These are phyloP conservation scores for Stegophylla sp. DNA, from an alignment of 2,888 invertebrate species.

Conservation along the genomic window DNA sequence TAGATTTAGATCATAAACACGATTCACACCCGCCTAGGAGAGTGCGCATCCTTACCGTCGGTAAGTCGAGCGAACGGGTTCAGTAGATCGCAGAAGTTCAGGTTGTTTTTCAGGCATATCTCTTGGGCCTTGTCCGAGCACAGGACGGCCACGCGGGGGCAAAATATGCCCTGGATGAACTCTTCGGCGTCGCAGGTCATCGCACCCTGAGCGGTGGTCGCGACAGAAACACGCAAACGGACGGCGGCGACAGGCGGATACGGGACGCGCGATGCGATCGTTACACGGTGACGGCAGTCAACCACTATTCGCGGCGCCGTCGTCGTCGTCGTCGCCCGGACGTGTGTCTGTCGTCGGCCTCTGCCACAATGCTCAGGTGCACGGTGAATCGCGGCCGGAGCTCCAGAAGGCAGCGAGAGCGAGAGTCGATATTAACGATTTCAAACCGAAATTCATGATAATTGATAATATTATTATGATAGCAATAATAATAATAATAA, in stretches of 20 bases:
- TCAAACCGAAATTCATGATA: neutral
- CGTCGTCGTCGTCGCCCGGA: neutral
- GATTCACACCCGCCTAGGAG: neutral
- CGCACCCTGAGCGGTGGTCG: neutral
- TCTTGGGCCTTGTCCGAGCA: constrained; percentile 83
- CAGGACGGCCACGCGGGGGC: constrained; percentile 85
- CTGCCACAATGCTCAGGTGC: too few relatives aligned
- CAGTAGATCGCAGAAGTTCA: constrained; percentile 86
- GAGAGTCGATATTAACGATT: neutral
- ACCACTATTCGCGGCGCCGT: neutral
- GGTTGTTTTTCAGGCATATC: constrained; percentile 86
- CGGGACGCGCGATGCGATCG: neutral
- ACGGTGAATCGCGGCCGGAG: neutral
- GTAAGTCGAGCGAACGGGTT: constrained; percentile 75
- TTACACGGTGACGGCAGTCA: neutral
- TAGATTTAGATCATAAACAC: too few relatives aligned
- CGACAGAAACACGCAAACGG: neutral
- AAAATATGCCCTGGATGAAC: constrained; percentile 88
- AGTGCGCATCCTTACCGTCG: constrained; percentile 39
- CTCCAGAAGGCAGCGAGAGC: neutral
- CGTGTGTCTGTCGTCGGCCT: too few relatives aligned
- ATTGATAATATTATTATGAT: neutral
- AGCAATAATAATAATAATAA: too few relatives aligned
- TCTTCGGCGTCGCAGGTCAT: constrained; percentile 73
- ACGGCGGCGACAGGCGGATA: too few relatives aligned